Evolutionary conservation across 2,113 vertebrate species (phyloP), one percentile per base, ranked within the genome.

Genomic region (Jaculus jaculus): DNA sequence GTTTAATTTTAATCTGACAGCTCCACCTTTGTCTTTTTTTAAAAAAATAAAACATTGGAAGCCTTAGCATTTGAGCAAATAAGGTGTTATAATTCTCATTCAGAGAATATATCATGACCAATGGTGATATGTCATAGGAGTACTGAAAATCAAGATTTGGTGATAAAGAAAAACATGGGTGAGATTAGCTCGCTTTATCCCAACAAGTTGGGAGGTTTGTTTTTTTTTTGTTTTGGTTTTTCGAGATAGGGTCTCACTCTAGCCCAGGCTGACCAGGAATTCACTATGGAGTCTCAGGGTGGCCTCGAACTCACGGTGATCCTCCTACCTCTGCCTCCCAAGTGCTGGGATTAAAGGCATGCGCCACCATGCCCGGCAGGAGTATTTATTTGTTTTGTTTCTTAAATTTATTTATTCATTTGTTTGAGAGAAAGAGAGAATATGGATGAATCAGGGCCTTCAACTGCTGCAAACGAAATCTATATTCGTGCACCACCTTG

Each of bases 71-170:
- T 94, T 87, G 34, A 87, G 58, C 37, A 91, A 82, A 39, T 78
- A 34, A 78, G 91, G 84, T 79, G 51, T 74, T 86, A 24, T 71
- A 93, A 8, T 89, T 83, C 5, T 1, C 37, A 9, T n/a, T 26
- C 30, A 80, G 1, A 74, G 32, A 69, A 78, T 77, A 85, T 68
- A 68, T 34, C 28, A 7, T 17, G 2, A 7, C 12, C 23, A 26
- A 7, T 77, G 60, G 34, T 61, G 26, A 11, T 95, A 34, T 51
- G 84, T 96, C 71, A 66, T 11, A 90, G 58, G 47, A 16, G 12
- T 74, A 42, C 15, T 89, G 87, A 90, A 87, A 92, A 54, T 91
- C 61, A 89, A 61, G 32, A 89, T 83, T 94, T 86, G 80, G 28
- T 84, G 58, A 75, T 65, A 75, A 75, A 54, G 16, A 75, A 54